Evolutionary conservation across 2,797 vertebrate genomes (phyloP).

Genomic region (Pangasius sanitwongsei): DNA sequence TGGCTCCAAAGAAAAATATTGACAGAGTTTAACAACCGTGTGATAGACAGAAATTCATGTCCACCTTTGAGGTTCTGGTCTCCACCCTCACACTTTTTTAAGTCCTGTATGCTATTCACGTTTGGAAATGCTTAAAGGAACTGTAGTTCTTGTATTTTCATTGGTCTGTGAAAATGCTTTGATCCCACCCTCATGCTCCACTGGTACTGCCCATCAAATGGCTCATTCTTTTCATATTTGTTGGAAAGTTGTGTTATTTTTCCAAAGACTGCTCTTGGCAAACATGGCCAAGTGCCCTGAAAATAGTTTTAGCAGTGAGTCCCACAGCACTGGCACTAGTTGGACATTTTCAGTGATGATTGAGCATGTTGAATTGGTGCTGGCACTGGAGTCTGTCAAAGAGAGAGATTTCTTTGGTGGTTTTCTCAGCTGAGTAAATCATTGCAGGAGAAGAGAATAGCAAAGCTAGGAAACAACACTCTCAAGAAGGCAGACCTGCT

Average conservation of each 20-base stretch:
- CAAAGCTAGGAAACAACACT: neutral
- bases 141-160: conserved; percentile 58
- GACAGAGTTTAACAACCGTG: conserved; percentile 64
- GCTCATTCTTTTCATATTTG: conserved; percentile 62
- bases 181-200: conserved; percentile 30
- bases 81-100: neutral
- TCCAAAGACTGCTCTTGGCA: conserved; percentile 17
- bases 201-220: conserved; percentile 38
- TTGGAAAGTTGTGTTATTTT: conserved; percentile 55
- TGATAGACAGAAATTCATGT: conserved; percentile 59
- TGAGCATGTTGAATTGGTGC: neutral
- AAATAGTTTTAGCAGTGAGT: neutral
- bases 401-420: neutral
- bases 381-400: neutral
- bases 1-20: conserved; percentile 69
- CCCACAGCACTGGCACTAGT: neutral
- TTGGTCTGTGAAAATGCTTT: conserved; percentile 45
- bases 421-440: neutral
- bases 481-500: neutral
- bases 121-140: conserved; percentile 16
- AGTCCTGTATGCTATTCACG: neutral
- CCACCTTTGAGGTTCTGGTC: conserved; percentile 53
- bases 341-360: neutral
- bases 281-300: conserved; percentile 4
- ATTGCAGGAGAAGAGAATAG: neutral